phyloP scores from a whole-genome alignment of 2,797 vertebrate species.

The Lemur catta region DNA sequence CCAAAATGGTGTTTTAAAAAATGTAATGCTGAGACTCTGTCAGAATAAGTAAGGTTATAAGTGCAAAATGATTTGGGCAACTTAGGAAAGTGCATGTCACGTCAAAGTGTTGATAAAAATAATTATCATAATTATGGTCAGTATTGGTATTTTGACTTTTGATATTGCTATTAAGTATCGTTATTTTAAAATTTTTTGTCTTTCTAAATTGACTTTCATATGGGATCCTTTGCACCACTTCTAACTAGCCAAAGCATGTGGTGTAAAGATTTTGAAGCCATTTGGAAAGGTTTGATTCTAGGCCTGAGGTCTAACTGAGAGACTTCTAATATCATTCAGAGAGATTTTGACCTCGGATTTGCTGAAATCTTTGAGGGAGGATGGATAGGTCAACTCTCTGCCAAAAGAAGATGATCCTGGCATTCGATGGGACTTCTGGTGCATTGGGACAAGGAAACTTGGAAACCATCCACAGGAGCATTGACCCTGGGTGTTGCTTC shows the following conservation, averaged over 20 bases:
- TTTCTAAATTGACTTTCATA: constrained; percentile 24
- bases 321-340: not conserved
- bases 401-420: not conserved
- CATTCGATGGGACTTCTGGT: not conserved
- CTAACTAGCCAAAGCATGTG: not conserved
- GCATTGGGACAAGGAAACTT: not conserved
- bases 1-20: not conserved
- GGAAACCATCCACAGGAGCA: not conserved
- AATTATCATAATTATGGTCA: not conserved
- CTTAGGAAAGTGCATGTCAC: not conserved
- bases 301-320: not conserved
- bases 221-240: not conserved
- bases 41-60: not conserved
- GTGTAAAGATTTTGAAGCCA: not conserved
- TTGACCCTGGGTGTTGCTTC: not conserved
- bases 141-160: not conserved
- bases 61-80: not conserved
- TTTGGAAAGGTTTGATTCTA: not conserved
- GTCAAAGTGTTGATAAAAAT: not conserved
- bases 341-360: not conserved
- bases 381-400: not conserved
- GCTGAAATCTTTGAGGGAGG: not conserved
- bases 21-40: constrained; percentile 5
- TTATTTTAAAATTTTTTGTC: not conserved
- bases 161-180: not conserved